phyloP scores from a whole-genome alignment of 2,888 invertebrate genomes.

The Drosophila melanocephala region DNA sequence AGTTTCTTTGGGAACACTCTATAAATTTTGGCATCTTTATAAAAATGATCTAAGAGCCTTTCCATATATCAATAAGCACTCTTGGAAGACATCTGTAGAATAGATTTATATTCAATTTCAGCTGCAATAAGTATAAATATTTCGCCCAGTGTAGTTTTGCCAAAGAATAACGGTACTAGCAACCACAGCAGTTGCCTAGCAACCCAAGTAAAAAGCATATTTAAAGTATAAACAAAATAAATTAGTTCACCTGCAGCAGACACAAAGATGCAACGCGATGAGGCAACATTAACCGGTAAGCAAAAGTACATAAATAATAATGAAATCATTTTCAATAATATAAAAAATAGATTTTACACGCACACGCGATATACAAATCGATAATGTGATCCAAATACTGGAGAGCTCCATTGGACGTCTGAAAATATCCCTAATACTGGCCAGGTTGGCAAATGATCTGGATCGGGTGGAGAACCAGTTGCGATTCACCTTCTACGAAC shows the following conservation, averaged over 20 bases:
- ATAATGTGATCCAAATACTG: constrained; percentile 51
- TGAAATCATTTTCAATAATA: background rate
- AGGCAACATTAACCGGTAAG: constrained; percentile 29
- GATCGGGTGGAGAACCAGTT: constrained; percentile 11
- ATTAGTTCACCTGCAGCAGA: background rate
- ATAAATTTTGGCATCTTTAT: background rate
- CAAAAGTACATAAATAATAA: too few relatives aligned
- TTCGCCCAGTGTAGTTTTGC: background rate
- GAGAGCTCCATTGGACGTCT: constrained; percentile 30
- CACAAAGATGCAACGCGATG: constrained; percentile 18
- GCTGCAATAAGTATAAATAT: background rate
- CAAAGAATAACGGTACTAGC: background rate
- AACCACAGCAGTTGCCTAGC: constrained; percentile 31
- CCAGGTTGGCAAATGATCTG: constrained; percentile 45
- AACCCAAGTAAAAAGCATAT: constrained; percentile 41
- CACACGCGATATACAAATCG: constrained; percentile 46
- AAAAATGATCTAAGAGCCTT: background rate
- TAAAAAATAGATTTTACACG: constrained; percentile 31
- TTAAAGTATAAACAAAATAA: constrained; percentile 10
- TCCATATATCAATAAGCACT: background rate
- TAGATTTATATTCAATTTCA: background rate
- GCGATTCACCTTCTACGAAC: constrained; percentile 27
- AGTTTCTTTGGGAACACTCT: too few relatives aligned
- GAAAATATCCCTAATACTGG: constrained; percentile 60
- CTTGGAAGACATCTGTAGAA: background rate